Evolutionary conservation across 2,113 vertebrate genomes (phyloP), one percentile per base, ranked within the genome.

Genomic region (Chaetorhynchus papuensis): DNA sequence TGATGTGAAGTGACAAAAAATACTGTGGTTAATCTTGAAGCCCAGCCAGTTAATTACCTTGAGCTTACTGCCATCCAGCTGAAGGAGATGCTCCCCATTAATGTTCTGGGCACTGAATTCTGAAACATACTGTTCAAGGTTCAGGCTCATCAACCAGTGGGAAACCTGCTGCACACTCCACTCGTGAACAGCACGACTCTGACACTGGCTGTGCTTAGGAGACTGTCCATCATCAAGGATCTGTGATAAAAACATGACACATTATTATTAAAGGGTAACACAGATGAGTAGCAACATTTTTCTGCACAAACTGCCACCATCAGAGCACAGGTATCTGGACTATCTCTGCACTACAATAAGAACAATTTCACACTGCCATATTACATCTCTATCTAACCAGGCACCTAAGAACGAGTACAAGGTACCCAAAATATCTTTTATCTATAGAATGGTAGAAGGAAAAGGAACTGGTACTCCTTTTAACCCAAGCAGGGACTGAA

Each of bases 131-230:
- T 99, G 99, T 79, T 99, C 99, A 96, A 99, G 97, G 97, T 98
- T 98, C 81, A 99, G 98, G 92, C 98, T 98, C 97, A 97, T 97
- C 44, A 99, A 94, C 99, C 99, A 99, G 97, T 98, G 98, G 56
- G 98, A 98, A 80, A 99, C 99, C 87, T 99, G 99, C 96, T 99
- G 99, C 78, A 98, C 97, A 10, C 97, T 99, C 99, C 99, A 99
- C 33, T 99, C 99, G 4, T 97, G 96, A n/a, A 99, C 96, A 68
- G 98, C 98, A 66, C 96, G 96, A 94, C 96, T 98, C 97, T 98
- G 99, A 97, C 96, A 98, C 84, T 98, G 99, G 83, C 97, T 98
- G 96, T 98, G 99, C 94, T 98, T 99, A 7, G 98, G 97, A 71
- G 98, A 97, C 93, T 98, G 99, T 33, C 97, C 98, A 10, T 99